phyloP scores from a whole-genome alignment of 2,797 vertebrate species.

The Mionectes olivaceus region DNA sequence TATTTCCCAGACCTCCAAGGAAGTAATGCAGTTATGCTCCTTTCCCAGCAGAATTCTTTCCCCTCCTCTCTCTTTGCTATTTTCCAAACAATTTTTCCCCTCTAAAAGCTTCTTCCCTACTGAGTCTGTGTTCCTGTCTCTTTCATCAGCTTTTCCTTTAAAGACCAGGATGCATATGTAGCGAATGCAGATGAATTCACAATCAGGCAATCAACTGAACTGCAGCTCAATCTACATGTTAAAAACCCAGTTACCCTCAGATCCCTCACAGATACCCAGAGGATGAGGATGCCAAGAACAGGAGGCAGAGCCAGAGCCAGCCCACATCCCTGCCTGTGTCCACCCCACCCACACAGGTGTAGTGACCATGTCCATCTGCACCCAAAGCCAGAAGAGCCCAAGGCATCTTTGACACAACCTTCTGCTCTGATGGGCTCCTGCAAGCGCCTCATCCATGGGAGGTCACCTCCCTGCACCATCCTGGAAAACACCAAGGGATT shows the following conservation, averaged over 20 bases:
- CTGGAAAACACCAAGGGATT: background rate
- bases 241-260: background rate
- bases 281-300: background rate
- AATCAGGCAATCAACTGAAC: background rate
- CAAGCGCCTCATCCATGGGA: rapidly evolving
- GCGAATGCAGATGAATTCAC: background rate
- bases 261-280: background rate
- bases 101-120: constrained; percentile 53
- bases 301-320: background rate
- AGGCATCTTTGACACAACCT: background rate
- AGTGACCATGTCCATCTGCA: rapidly evolving
- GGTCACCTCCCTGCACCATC: background rate
- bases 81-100: constrained; percentile 52
- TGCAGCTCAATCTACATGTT: background rate
- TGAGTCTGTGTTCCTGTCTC: constrained; percentile 30
- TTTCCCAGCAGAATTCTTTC: constrained; percentile 55
- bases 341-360: background rate
- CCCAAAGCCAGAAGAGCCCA: background rate
- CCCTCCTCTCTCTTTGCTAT: constrained; percentile 42
- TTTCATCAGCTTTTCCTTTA: constrained; percentile 36
- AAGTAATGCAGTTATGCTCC: constrained; percentile 44
- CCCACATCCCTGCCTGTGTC: background rate
- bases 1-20: constrained; percentile 69
- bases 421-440: background rate
- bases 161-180: background rate